Base-by-base conservation (phyloP, 2,888 invertebrate genomes). In the Mactromeris polynyma region DNA sequence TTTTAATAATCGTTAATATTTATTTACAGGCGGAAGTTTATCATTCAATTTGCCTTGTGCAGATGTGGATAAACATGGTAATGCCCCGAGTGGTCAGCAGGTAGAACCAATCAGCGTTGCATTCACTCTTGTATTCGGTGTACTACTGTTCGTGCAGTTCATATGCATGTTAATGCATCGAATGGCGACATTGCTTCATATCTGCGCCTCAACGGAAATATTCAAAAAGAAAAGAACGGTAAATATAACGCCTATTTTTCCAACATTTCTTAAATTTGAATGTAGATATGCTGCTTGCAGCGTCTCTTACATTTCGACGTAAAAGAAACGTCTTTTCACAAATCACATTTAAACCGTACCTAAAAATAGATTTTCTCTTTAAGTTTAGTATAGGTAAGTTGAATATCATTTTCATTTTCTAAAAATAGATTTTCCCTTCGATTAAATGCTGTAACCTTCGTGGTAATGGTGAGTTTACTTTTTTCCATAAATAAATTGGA, bases 161-260 rank as follows among this genome's bases (percentile, higher is more conserved):
- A 97, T 98, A 85, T 99, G 99, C 94, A 99, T 99, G 99, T 97
- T 99, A 97, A 99, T 99, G 98, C 99, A 99, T 98, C 98, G 99
- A 95, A 99, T 99, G 96, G 99, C 99, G 96, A 99, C 99, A 0
- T 97, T 99, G 89, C 98, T 99, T 2, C 99, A 99, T 96, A 99
- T 99, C 96, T 97, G 99, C 96, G 98, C 99, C 64, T 98, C 99
- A 4, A 99, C 99, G 14, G 93, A 94, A 51, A 91, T 96, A 19
- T 90, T 92, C 73, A 85, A 90, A 31, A 90, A 89, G 86, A 90
- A 91, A 69, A 64, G 81, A 64, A 81, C 87, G 85, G 89, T 88
- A 83, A 26, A 38, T n/a, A 38, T 77, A 3, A 58, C 7, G 26
- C 7, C 7, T 58, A n/a, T 58, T 58, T 2, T 26, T 7, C 7